Percentiles rank a stretch among this genome's conserved stretches.
Conservation (phyloP, 2,113 vertebrate species). For the Parotia lawesii region DNA sequence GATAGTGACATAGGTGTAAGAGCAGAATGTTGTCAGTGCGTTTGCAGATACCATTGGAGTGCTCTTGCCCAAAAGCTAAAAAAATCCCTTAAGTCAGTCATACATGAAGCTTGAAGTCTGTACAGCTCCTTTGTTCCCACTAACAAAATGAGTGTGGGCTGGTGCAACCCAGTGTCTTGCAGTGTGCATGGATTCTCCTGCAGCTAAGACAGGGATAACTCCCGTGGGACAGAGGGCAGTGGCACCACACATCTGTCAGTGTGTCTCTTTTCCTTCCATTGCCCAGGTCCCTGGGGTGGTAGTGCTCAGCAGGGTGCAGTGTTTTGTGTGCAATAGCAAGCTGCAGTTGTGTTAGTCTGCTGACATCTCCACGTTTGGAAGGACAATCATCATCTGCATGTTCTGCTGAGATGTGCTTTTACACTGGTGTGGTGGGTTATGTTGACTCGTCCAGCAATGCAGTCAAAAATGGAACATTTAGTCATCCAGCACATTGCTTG, state of each 20-base stretch:
- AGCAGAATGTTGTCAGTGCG: not conserved
- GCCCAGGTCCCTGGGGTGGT: not conserved
- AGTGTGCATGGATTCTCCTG: not conserved
- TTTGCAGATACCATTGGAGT: not conserved
- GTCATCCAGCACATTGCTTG: not conserved
- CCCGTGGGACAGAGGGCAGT: not conserved
- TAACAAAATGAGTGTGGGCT: not conserved
- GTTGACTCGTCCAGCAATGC: not conserved
- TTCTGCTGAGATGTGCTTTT: not conserved
- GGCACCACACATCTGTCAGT: not conserved
- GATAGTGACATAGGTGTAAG: not conserved
- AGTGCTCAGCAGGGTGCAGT: not conserved
- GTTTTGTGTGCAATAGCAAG: not conserved
- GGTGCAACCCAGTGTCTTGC: not conserved
- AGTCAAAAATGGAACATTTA: not conserved
- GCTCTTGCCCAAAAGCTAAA: not conserved
- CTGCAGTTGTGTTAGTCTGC: not conserved
- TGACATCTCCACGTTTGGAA: not conserved
- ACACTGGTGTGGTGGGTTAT: not conserved
- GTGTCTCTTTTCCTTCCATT: not conserved
- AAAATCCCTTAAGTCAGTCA: not conserved
- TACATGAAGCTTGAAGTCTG: not conserved
- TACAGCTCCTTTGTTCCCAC: not conserved
- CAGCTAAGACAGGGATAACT: not conserved
- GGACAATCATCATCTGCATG: accelerated